phyloP scores from a whole-genome alignment of 2,113 vertebrate genomes.

The Siniperca chuatsi region DNA sequence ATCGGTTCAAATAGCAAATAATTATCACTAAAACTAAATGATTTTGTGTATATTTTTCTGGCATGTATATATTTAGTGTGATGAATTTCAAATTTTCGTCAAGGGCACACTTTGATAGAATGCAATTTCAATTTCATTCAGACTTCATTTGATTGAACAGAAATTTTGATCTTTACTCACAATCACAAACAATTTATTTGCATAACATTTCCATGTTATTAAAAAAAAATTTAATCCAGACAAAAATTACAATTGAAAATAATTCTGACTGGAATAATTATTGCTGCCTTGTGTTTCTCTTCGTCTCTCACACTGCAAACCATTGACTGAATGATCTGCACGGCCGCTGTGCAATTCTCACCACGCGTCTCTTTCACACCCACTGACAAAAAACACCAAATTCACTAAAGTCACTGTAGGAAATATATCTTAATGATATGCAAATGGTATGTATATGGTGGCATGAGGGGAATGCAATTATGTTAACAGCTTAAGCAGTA shows the following conservation, averaged over 20 bases:
- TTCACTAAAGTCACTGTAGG: slow-evolving; percentile 63
- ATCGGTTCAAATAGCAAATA: slow-evolving; percentile 12
- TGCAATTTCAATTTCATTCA: slow-evolving; percentile 26
- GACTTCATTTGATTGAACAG: not conserved
- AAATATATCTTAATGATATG: slow-evolving; percentile 81
- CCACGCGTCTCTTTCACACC: slow-evolving; percentile 50
- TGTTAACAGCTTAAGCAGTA: slow-evolving; percentile 85
- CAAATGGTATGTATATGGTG: slow-evolving; percentile 82
- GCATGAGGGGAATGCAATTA: slow-evolving; percentile 83
- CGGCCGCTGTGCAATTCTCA: slow-evolving; percentile 48
- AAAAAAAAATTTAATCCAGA: not conserved
- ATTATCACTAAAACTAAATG: not conserved
- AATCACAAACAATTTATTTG: slow-evolving; percentile 21
- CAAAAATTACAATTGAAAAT: not conserved
- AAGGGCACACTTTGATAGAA: not conserved
- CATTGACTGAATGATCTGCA: slow-evolving; percentile 40
- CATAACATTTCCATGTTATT: not conserved
- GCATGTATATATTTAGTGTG: not conserved
- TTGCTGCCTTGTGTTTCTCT: slow-evolving; percentile 15
- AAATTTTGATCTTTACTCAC: slow-evolving; percentile 15
- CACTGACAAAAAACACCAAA: slow-evolving; percentile 56
- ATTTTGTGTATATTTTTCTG: slow-evolving; percentile 1
- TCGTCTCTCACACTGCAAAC: slow-evolving; percentile 23
- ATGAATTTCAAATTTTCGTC: not conserved
- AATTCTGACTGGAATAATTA: slow-evolving; percentile 14